A percentile compares a stretch with the other conserved stretches of the same genome.
These are phyloP conservation scores for Myiotriccus ornatus DNA, from an alignment of 2,797 vertebrate species.

Conservation along the genomic window DNA sequence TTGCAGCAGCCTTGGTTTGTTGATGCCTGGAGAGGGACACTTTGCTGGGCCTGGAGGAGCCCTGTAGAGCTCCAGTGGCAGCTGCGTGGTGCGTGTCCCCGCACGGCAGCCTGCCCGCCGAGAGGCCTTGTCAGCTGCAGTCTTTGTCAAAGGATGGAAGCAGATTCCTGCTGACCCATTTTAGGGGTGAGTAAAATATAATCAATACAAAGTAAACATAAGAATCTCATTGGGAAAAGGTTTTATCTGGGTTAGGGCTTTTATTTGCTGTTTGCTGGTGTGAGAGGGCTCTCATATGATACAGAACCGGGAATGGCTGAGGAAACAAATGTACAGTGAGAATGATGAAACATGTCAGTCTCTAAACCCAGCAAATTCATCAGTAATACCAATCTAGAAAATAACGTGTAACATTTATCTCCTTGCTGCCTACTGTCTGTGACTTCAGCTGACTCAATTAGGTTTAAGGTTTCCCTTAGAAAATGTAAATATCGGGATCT, in stretches of 20 bases:
- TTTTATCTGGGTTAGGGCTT: not conserved
- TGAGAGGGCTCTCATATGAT: not conserved
- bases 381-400: not conserved
- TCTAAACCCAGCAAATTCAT: not conserved
- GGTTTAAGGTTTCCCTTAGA: not conserved
- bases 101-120: not conserved
- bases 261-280: not conserved
- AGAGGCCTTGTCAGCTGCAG: not conserved
- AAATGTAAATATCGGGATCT: not conserved
- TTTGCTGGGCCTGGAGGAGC: not conserved
- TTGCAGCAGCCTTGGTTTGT: slow-evolving; percentile 31
- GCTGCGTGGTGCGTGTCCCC: not conserved
- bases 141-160: slow-evolving; percentile 4
- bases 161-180: slow-evolving; percentile 26
- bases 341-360: not conserved
- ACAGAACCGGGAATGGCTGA: not conserved
- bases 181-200: slow-evolving; percentile 27
- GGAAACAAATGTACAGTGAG: not conserved
- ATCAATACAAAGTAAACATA: slow-evolving; percentile 22
- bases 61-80: slow-evolving; percentile 15
- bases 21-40: slow-evolving; percentile 32
- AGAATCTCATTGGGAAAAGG: not conserved
- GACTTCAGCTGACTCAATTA: slow-evolving; percentile 6
- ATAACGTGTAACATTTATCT: not conserved
- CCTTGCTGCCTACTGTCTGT: not conserved